Conservation (phyloP, 2,888 invertebrate genomes). For the Urechis unicinctus region DNA sequence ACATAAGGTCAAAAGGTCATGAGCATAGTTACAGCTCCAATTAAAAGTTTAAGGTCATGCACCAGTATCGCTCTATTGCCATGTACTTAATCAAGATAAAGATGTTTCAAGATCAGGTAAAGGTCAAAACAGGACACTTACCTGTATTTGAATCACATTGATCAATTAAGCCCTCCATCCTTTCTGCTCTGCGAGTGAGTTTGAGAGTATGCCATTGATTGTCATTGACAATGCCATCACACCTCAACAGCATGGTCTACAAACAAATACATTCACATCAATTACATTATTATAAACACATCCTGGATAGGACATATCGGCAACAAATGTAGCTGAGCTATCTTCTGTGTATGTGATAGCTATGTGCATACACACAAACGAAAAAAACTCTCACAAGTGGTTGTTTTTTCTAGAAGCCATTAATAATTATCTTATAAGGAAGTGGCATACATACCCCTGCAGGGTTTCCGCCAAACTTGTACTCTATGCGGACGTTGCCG, state of each 20-base stretch:
- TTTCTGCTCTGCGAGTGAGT: slow-evolving; percentile 39
- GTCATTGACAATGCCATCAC: slow-evolving; percentile 30
- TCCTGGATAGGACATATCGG: too few relatives aligned
- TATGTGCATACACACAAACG: too few relatives aligned
- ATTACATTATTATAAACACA: too few relatives aligned
- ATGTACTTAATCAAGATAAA: too few relatives aligned
- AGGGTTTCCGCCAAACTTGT: slow-evolving; percentile 9
- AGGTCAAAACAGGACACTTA: slow-evolving; percentile 2
- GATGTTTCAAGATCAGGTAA: slow-evolving; percentile 6
- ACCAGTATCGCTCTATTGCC: too few relatives aligned
- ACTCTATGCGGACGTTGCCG: slow-evolving; percentile 23
- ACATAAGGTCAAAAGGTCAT: background rate
- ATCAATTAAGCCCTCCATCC: slow-evolving; percentile 41
- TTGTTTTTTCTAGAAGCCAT: too few relatives aligned
- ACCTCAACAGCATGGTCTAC: slow-evolving; percentile 2
- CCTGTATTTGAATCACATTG: slow-evolving; percentile 16
- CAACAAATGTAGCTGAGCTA: too few relatives aligned
- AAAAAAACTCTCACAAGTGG: too few relatives aligned
- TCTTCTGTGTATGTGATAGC: too few relatives aligned
- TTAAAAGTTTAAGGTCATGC: background rate
- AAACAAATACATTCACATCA: too few relatives aligned
- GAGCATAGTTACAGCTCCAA: background rate
- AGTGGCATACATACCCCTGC: slow-evolving; percentile 5
- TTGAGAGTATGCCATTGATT: slow-evolving; percentile 46
- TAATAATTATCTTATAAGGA: too few relatives aligned